Evolutionary conservation across 1,140 invertebrate species (phyloP).

Genomic region (Bicyclus anynana): DNA sequence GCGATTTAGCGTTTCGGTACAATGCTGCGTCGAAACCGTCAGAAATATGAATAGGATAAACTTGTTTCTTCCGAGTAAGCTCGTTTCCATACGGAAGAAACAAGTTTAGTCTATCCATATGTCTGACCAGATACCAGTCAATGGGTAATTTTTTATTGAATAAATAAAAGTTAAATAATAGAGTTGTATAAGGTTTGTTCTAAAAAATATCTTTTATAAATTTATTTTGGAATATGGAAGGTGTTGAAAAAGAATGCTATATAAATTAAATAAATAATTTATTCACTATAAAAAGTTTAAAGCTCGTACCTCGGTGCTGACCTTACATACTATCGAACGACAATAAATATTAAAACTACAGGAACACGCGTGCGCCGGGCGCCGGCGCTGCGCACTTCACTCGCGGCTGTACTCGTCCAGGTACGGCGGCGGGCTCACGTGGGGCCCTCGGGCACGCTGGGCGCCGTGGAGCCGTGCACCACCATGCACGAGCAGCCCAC

Average conservation of each 20-base stretch:
- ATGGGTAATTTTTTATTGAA: too few relatives aligned
- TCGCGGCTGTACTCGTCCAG: not conserved
- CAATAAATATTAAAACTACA: conserved; percentile 32
- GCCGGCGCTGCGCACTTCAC: not conserved
- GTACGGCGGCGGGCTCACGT: conserved; percentile 9
- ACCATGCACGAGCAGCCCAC: conserved; percentile 63
- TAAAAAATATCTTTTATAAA: too few relatives aligned
- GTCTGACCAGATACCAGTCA: too few relatives aligned
- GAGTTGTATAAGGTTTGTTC: too few relatives aligned
- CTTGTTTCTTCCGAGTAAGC: too few relatives aligned
- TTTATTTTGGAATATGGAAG: not conserved
- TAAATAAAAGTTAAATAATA: too few relatives aligned
- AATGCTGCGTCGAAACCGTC: too few relatives aligned
- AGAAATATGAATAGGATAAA: too few relatives aligned
- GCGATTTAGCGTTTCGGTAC: too few relatives aligned
- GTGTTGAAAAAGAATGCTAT: not conserved
- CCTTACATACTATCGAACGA: conserved; percentile 16
- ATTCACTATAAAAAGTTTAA: conserved; percentile 19
- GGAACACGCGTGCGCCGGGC: conserved; percentile 10
- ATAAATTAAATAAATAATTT: conserved; percentile 1
- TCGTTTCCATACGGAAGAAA: too few relatives aligned
- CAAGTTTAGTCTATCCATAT: too few relatives aligned
- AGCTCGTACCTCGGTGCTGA: conserved; percentile 24
- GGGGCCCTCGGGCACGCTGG: conserved; percentile 12
- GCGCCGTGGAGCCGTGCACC: conserved; percentile 23